Conservation (phyloP, 2,797 vertebrate genomes). For the Lacerta agilis region DNA sequence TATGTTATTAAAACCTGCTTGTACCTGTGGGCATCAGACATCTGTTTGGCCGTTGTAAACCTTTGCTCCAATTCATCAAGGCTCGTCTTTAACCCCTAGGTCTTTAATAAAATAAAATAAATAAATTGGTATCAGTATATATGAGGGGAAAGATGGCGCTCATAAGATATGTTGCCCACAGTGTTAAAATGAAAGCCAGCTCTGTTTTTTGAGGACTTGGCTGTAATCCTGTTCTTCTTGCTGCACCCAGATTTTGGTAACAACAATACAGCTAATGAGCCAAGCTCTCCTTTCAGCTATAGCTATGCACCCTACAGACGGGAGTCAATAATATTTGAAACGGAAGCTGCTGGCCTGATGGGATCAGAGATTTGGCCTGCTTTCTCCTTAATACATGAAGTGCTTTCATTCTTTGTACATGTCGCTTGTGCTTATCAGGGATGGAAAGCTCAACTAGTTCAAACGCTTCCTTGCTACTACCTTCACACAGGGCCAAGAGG, state of each 20-base stretch:
- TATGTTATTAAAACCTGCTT: background rate
- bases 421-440: background rate
- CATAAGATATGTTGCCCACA: background rate
- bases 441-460: background rate
- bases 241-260: constrained; percentile 23
- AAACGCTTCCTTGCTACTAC: constrained; percentile 3
- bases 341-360: background rate
- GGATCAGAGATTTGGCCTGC: background rate
- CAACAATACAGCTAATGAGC: background rate
- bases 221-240: background rate
- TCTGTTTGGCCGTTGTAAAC: background rate
- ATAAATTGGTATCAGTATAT: background rate
- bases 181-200: background rate
- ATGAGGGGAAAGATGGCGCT: background rate
- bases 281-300: background rate
- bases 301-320: background rate
- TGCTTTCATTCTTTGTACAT: background rate
- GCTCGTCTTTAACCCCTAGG: background rate
- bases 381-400: constrained; percentile 14
- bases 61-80: background rate
- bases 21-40: background rate
- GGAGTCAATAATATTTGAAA: constrained; percentile 33
- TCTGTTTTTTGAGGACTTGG: background rate
- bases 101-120: no score
- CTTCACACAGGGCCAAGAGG: background rate